Evolutionary conservation across 2,113 vertebrate species (phyloP), one percentile per base, ranked within the genome.

Genomic region (Acrocephalus arundinaceus): DNA sequence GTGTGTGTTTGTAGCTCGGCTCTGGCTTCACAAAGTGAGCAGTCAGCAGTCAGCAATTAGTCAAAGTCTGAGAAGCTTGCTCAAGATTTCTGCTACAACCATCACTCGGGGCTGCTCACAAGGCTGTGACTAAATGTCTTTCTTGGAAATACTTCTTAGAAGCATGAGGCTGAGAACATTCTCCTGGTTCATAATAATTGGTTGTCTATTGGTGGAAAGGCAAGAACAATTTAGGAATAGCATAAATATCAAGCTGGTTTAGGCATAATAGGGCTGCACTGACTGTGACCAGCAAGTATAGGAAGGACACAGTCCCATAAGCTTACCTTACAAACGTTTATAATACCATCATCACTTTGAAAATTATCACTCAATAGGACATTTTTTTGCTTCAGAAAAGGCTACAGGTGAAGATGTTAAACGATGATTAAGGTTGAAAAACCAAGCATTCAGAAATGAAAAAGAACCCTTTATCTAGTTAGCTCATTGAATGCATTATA

Each of bases 1-100:
- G 33, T 51, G 27, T 73, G 45, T 78, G 75, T 85, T 83, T 87
- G 72, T 58, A 62, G 74, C 78, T 62, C 52, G 72, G 75, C 90
- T 94, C 90, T 43, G 48, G 48, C 87, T 89, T 71, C 85, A n/a
- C 89, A 91, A 94, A 95, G 67, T 75, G 92, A 97, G 94, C 92
- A 90, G 94, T 93, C 94, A 92, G 92, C 91, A 87, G 39, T 67
- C 81, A 95, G 89, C 93, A 92, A 88, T 97, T 97, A 94, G 75
- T 94, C 94, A 85, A 97, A 87, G 92, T 94, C 93, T 96, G 92
- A 93, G 92, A 79, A 91, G 92, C 81, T 90, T 91, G 94, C 87
- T 97, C 82, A 59, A 91, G 79, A 55, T 93, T 89, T 88, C 81
- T 88, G 78, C 77, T 94, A 39, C 72, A 95, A 17, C 78, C 39